Conservation (phyloP, 2,888 invertebrate genomes). For the Pseudolycoriella hygida region DNA sequence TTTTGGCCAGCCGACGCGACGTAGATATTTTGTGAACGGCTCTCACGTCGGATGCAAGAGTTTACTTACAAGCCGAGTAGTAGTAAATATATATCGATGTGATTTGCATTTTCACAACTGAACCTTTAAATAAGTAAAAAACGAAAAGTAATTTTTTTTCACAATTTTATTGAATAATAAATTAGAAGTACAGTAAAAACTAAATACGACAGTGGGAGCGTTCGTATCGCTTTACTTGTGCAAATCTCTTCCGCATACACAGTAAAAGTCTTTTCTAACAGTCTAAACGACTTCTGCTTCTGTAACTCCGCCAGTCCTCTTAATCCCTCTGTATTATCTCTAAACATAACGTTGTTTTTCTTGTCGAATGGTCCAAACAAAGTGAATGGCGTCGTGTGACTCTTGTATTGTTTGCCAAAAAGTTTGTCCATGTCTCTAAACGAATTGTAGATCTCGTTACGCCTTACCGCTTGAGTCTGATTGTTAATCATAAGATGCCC, state of each 20-base stretch:
- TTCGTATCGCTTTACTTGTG: not conserved
- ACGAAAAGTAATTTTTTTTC: too few relatives aligned
- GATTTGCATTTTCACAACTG: too few relatives aligned
- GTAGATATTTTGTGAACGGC: too few relatives aligned
- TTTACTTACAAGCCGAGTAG: too few relatives aligned
- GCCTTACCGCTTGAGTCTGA: constrained; percentile 35
- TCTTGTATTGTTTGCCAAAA: constrained; percentile 43
- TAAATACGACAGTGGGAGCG: too few relatives aligned
- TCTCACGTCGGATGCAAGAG: too few relatives aligned
- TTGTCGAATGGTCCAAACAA: constrained; percentile 53
- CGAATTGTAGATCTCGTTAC: constrained; percentile 50
- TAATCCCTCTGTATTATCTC: constrained; percentile 17
- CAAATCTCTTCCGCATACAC: not conserved
- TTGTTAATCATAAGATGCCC: constrained; percentile 48
- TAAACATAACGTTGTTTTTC: constrained; percentile 42
- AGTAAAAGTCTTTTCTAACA: constrained; percentile 22
- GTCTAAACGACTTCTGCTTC: constrained; percentile 19
- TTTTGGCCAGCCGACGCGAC: too few relatives aligned
- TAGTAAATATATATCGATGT: too few relatives aligned
- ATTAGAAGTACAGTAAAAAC: too few relatives aligned
- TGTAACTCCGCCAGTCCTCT: constrained; percentile 19
- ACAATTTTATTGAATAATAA: too few relatives aligned
- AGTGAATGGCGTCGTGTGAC: constrained; percentile 42
- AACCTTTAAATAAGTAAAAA: too few relatives aligned
- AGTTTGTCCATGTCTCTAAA: constrained; percentile 49